These are phyloP conservation scores for Tarsius wallacei DNA, from an alignment of 2,797 vertebrate genomes.

Conservation along the genomic window DNA sequence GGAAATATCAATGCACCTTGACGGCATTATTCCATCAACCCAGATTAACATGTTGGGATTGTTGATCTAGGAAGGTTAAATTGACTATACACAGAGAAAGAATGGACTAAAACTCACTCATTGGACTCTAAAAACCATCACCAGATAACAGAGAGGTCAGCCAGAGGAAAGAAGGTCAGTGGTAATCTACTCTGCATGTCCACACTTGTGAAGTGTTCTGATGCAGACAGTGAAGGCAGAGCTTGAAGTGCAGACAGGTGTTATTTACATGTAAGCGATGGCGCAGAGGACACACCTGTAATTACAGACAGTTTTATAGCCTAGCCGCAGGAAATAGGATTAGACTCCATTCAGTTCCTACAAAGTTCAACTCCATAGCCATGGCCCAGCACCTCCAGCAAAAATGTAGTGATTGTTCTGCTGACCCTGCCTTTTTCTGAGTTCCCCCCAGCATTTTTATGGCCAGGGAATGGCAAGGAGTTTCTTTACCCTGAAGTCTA, in stretches of 20 bases:
- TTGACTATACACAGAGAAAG: not conserved
- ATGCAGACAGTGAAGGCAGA: not conserved
- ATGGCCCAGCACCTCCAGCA: not conserved
- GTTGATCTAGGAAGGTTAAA: conserved; percentile 1
- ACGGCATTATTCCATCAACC: not conserved
- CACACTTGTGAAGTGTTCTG: not conserved
- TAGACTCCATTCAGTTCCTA: not conserved
- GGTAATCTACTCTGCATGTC: not conserved
- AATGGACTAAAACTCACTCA: not conserved
- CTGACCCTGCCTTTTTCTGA: not conserved
- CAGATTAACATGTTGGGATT: not conserved
- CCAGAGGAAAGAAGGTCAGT: not conserved
- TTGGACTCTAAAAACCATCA: not conserved
- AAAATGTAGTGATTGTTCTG: not conserved
- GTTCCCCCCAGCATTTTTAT: not conserved
- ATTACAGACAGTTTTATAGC: conserved; percentile 24
- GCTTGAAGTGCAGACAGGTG: not conserved
- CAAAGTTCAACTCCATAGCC: not conserved
- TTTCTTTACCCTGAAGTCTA: not conserved
- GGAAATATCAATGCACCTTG: not conserved
- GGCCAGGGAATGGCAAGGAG: not conserved
- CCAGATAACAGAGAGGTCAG: not conserved
- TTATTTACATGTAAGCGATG: conserved; percentile 5
- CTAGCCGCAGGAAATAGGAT: not conserved
- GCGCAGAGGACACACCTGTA: conserved; percentile 41